Percentiles rank a stretch among this genome's conserved stretches.
Conservation (phyloP, 2,797 vertebrate species). For the Rhinoraja longicauda region DNA sequence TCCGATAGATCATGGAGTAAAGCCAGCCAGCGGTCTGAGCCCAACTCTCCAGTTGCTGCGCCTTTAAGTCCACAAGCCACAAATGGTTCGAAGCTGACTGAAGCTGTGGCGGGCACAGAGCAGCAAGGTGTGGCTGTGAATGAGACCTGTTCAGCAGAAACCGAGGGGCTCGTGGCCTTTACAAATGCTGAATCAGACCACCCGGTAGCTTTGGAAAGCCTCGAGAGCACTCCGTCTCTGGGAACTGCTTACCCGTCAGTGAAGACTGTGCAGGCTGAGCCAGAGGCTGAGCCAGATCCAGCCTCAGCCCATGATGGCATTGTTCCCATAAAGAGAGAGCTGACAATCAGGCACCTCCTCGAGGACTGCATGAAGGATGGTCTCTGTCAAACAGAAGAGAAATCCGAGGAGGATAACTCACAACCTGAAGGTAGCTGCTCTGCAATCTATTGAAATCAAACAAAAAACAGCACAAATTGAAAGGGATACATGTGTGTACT, state of each 20-base stretch:
- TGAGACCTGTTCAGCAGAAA: neutral
- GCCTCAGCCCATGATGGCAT: neutral
- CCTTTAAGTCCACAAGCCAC: neutral
- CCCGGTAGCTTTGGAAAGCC: neutral
- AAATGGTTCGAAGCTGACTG: neutral
- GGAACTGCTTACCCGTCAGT: neutral
- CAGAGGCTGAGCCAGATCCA: neutral
- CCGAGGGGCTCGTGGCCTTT: neutral
- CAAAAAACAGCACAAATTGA: neutral
- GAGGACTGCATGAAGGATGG: conserved; percentile 11
- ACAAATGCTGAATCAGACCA: too few relatives aligned
- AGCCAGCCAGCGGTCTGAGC: neutral
- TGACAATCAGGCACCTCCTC: neutral
- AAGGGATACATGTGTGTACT: too few relatives aligned
- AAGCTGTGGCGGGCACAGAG: neutral
- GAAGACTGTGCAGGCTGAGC: neutral
- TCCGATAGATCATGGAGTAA: neutral
- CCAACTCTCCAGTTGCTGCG: neutral
- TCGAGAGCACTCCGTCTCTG: neutral
- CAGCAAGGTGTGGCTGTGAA: neutral
- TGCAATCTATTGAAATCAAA: neutral
- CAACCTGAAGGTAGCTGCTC: conserved; percentile 4
- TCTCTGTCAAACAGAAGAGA: conserved; percentile 17
- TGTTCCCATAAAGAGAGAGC: neutral
- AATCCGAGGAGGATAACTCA: conserved; percentile 28